A percentile compares a stretch with the other conserved stretches of the same genome.
Evolutionary conservation across 2,888 invertebrate species (phyloP).

Genomic region (Flabesymbios commensalis): DNA sequence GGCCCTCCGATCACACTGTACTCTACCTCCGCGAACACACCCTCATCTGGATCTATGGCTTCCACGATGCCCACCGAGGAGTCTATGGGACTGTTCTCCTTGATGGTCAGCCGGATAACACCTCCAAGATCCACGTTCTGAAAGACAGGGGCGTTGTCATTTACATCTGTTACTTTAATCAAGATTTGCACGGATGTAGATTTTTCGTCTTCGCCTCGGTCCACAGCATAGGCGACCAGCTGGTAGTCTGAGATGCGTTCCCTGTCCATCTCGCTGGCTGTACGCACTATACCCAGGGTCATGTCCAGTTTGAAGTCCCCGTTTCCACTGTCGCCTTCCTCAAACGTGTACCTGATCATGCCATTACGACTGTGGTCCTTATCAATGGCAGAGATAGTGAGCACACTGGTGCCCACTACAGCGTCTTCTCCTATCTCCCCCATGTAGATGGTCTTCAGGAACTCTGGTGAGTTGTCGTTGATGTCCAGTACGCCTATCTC

Average conservation of each 20-base stretch:
- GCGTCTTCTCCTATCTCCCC: slow-evolving; percentile 90
- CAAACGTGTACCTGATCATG: slow-evolving; percentile 73
- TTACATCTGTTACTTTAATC: slow-evolving; percentile 84
- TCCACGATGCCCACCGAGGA: slow-evolving; percentile 88
- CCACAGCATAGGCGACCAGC: slow-evolving; percentile 84
- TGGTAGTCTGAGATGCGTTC: slow-evolving; percentile 86
- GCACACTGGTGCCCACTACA: slow-evolving; percentile 84
- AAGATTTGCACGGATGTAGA: slow-evolving; percentile 72
- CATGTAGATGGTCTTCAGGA: slow-evolving; percentile 80
- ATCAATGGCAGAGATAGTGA: slow-evolving; percentile 89
- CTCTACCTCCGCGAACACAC: slow-evolving; percentile 88
- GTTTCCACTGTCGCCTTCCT: slow-evolving; percentile 68
- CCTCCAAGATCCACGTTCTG: too few relatives aligned
- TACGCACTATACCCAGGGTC: slow-evolving; percentile 87
- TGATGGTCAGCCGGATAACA: slow-evolving; percentile 83
- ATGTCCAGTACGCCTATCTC: slow-evolving; percentile 94
- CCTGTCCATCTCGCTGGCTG: slow-evolving; percentile 85
- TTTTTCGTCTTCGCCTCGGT: slow-evolving; percentile 77
- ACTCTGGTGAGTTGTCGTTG: slow-evolving; percentile 91
- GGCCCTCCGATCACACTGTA: slow-evolving; percentile 87
- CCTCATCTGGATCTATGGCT: slow-evolving; percentile 91
- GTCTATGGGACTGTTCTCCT: slow-evolving; percentile 96
- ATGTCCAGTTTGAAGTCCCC: slow-evolving; percentile 91
- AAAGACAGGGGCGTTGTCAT: slow-evolving; percentile 91
- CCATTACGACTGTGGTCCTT: slow-evolving; percentile 87